Percentiles rank a stretch among this genome's conserved stretches.
These are phyloP conservation scores for Xestia c-nigrum DNA, from an alignment of 2,888 invertebrate species.

Conservation along the genomic window DNA sequence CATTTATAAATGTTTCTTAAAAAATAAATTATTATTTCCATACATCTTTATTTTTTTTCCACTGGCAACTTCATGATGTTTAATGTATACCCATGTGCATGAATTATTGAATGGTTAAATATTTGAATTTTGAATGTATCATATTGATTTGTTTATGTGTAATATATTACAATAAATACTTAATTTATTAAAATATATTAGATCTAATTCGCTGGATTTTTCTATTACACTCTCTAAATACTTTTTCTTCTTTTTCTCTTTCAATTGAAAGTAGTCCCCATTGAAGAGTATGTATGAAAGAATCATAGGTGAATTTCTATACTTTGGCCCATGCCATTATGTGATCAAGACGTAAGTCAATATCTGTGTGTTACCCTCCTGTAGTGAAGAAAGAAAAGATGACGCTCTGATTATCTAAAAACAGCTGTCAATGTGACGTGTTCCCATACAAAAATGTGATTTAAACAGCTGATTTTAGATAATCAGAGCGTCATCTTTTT, in stretches of 20 bases:
- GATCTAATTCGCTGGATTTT: slow-evolving; percentile 53
- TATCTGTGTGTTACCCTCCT: background rate
- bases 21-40: slow-evolving; percentile 82
- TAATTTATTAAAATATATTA: slow-evolving; percentile 54
- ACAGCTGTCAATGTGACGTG: no score
- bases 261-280: background rate
- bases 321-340: background rate
- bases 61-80: slow-evolving; percentile 32
- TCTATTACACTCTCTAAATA: slow-evolving; percentile 7
- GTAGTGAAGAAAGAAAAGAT: no score
- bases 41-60: slow-evolving; percentile 57
- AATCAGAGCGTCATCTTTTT: no score
- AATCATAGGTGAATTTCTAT: background rate
- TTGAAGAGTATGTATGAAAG: background rate
- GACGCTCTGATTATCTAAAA: no score
- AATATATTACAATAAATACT: slow-evolving; percentile 49
- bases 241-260: background rate
- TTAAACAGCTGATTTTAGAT: no score
- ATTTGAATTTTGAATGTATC: slow-evolving; percentile 39
- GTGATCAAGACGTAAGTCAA: background rate
- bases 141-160: slow-evolving; percentile 37
- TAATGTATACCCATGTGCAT: slow-evolving; percentile 46
- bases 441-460: no score
- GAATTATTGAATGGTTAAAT: slow-evolving; percentile 41
- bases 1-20: slow-evolving; percentile 75